These are phyloP conservation scores for Smittia sp. DNA, from an alignment of 2,888 invertebrate genomes.

Conservation along the genomic window DNA sequence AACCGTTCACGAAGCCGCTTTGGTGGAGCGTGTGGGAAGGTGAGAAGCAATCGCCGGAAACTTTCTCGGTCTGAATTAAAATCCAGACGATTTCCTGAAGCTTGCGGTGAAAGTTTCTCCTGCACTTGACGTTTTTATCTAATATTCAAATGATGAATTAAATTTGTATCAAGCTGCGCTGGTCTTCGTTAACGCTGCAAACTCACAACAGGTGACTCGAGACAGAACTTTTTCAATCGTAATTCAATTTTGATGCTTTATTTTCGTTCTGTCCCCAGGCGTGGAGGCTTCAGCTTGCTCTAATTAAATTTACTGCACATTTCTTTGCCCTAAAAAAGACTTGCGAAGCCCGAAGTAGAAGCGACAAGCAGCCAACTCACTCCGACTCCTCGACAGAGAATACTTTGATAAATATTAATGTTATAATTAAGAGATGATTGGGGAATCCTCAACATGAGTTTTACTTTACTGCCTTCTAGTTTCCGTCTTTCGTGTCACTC, in stretches of 20 bases:
- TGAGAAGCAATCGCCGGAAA: too few relatives aligned
- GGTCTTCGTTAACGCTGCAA: neutral
- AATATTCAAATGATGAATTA: slow-evolving; percentile 18
- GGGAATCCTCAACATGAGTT: neutral
- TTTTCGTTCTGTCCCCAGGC: neutral
- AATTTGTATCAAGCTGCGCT: slow-evolving; percentile 12
- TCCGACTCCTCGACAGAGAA: too few relatives aligned
- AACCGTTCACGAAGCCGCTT: too few relatives aligned
- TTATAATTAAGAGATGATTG: slow-evolving; percentile 9
- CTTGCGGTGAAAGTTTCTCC: too few relatives aligned
- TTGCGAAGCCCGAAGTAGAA: neutral
- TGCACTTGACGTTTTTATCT: neutral
- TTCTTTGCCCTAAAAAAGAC: too few relatives aligned
- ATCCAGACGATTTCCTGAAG: too few relatives aligned
- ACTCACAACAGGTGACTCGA: neutral
- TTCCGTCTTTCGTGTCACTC: neutral
- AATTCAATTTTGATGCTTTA: slow-evolving; percentile 1
- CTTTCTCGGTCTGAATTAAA: too few relatives aligned
- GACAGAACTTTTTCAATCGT: slow-evolving; percentile 2
- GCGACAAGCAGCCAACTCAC: too few relatives aligned
- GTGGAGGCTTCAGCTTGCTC: too few relatives aligned
- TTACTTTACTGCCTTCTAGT: neutral
- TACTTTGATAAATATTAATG: neutral
- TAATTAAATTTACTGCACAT: too few relatives aligned
- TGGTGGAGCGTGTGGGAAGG: too few relatives aligned